A percentile compares a stretch with the other conserved stretches of the same genome.
phyloP scores from a whole-genome alignment of 2,797 vertebrate genomes.

The Heliangelus exortis region DNA sequence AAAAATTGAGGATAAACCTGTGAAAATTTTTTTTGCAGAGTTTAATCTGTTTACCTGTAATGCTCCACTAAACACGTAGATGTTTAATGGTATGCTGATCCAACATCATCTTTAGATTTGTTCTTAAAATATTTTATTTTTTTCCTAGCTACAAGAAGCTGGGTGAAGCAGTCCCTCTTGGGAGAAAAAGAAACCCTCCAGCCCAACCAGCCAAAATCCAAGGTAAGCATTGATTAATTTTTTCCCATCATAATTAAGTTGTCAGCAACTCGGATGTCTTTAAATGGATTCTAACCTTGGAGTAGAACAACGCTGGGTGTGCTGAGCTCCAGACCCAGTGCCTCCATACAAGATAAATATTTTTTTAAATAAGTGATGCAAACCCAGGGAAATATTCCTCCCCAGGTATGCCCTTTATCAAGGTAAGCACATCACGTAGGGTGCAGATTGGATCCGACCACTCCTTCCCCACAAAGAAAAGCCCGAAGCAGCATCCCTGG shows the following conservation, averaged over 20 bases:
- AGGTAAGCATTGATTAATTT: not conserved
- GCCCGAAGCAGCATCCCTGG: not conserved
- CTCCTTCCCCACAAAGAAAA: not conserved
- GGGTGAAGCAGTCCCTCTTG: not conserved
- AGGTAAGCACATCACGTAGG: fast-evolving
- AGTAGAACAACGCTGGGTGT: fast-evolving
- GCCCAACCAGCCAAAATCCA: not conserved
- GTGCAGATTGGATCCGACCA: fast-evolving
- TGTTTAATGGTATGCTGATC: not conserved
- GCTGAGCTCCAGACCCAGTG: not conserved
- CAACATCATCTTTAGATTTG: not conserved
- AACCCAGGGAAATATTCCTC: not conserved
- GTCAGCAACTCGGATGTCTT: not conserved
- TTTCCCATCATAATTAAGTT: not conserved
- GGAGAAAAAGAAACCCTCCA: not conserved
- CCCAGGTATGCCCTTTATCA: not conserved
- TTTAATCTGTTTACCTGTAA: not conserved
- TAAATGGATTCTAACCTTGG: not conserved
- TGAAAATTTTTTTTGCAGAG: not conserved
- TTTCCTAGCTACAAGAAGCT: not conserved
- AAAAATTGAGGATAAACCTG: not conserved
- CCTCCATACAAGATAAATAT: not conserved
- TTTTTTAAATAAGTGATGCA: not conserved
- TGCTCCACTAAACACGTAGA: not conserved
- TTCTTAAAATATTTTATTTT: not conserved